A percentile compares a stretch with the other conserved stretches of the same genome.
Evolutionary conservation across 2,113 vertebrate species (phyloP).

Genomic region (Pycnonotus jocosus): DNA sequence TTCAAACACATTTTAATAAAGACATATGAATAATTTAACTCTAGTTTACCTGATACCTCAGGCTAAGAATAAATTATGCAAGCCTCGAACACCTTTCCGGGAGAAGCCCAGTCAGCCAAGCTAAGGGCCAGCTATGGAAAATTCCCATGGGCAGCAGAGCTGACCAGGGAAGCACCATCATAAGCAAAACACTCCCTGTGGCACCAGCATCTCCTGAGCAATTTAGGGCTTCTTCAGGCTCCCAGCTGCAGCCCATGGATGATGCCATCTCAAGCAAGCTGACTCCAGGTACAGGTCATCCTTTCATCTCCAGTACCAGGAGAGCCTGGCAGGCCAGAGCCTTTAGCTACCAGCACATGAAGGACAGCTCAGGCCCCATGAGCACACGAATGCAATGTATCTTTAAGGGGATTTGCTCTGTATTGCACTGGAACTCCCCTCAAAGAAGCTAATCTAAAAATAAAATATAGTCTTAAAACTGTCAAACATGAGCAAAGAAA

Average conservation of each 20-base stretch:
- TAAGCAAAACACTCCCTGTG: neutral
- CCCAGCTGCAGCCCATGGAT: neutral
- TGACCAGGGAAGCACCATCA: neutral
- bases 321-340: neutral
- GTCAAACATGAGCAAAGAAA: neutral
- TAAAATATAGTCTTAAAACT: neutral
- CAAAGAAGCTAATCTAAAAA: neutral
- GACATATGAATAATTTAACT: neutral
- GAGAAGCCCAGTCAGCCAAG: neutral
- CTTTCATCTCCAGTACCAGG: neutral
- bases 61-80: neutral
- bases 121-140: neutral
- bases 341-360: neutral
- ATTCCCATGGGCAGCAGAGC: neutral
- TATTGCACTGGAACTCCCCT: neutral
- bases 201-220: neutral
- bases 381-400: neutral
- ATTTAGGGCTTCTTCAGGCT: neutral
- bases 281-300: neutral
- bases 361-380: neutral
- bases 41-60: neutral
- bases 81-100: neutral
- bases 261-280: neutral
- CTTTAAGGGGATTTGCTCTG: neutral
- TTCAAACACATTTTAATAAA: neutral